Base-by-base conservation (phyloP, 2,797 vertebrate species). In the Gallirallus australis region DNA sequence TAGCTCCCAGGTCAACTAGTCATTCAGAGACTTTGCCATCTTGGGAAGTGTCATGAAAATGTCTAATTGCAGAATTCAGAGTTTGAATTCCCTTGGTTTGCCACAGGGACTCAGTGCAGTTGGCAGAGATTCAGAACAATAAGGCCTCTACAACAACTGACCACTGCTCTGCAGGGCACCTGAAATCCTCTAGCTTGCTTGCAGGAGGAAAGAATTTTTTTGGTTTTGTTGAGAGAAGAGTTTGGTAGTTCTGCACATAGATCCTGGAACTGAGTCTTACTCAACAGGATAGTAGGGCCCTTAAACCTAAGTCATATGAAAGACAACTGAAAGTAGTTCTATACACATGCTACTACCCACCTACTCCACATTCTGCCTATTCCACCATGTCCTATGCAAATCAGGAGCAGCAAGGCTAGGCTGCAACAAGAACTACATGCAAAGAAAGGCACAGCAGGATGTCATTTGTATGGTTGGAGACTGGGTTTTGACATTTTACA, bases 31-130 rank as follows among this genome's bases (percentile, higher is more conserved):
- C 47, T 60, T 52, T 64, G 15, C 14, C 23, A 3, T 28, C 42
- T 73, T 47, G 8, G 33, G 12, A 53, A 59, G 2, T 10, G 6
- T 6, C 42, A 59, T 2, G 23, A 84, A 7, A 59, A 25, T 8
- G 3, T 28, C 48, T 80, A 33, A 30, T 0, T 65, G 47, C 15
- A 56, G 59, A 90, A 93, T 21, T 52, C 19, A 40, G 17, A 86
- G 35, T 47, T 9, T 53, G 23, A 78, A 52, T 71, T 45, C 50
- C 24, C 45, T 52, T 15, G 20, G 37, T 64, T 78, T 48, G 31
- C 11, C n/a, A 40, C 2, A 5, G 18, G 19, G 12, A 72, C 7
- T 42, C 23, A 5, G 4, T 13, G 8, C 6, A 50, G 7, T 2
- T 40, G 28, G 30, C 11, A 48, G 20, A 75, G 9, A 57, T 64